A percentile compares a stretch with the other conserved stretches of the same genome.
These are phyloP conservation scores for Siniperca undulata DNA, from an alignment of 2,797 vertebrate species.

Conservation along the genomic window DNA sequence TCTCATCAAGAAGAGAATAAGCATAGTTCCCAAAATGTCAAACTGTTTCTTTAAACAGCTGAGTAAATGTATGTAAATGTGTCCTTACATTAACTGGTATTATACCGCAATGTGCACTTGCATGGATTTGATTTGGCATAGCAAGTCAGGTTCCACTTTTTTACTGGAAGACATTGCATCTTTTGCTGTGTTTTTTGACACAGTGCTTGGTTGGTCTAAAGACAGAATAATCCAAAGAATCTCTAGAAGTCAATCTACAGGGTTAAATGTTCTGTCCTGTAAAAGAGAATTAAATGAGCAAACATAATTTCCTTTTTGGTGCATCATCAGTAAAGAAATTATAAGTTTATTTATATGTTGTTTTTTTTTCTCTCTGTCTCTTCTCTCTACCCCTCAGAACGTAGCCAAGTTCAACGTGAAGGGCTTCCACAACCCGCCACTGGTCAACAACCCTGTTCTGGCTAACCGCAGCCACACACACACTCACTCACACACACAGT, in stretches of 20 bases:
- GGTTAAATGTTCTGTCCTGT: neutral
- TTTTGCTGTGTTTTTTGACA: neutral
- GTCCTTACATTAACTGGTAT: neutral
- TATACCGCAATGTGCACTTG: neutral
- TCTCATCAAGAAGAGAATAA: neutral
- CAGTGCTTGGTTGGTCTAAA: neutral
- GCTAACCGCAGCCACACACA: constrained; percentile 83
- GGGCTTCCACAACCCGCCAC: constrained; percentile 89
- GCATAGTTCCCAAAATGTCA: neutral
- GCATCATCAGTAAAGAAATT: neutral
- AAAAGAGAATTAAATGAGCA: neutral
- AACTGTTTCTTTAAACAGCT: neutral
- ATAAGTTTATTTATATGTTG: neutral
- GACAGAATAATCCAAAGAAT: too few species aligned
- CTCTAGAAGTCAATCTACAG: neutral
- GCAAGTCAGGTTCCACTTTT: too few species aligned
- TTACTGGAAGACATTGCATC: too few species aligned
- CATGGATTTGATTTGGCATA: neutral
- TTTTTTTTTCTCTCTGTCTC: neutral
- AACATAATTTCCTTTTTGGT: neutral
- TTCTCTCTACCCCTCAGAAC: constrained; percentile 72
- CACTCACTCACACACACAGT: constrained; percentile 89
- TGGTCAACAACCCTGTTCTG: constrained; percentile 85
- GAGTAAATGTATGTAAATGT: neutral
- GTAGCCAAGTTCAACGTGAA: constrained; percentile 93